These are phyloP conservation scores for Camponotus fellah DNA, from an alignment of 2,888 invertebrate genomes.

Conservation along the genomic window DNA sequence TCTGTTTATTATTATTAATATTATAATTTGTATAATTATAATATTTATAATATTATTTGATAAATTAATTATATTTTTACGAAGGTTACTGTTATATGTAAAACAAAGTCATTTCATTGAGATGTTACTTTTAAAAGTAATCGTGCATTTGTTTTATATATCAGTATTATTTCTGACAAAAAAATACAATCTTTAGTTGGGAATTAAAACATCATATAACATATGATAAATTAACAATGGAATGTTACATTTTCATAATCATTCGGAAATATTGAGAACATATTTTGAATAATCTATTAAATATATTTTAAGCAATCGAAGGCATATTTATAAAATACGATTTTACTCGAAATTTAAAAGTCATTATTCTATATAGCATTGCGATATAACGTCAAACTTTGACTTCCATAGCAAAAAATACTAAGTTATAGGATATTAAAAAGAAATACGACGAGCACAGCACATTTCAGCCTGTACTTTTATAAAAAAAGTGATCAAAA, in stretches of 20 bases:
- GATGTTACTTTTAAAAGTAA: not conserved
- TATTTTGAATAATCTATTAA: not conserved
- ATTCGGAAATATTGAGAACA: not conserved
- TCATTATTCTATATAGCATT: slow-evolving; percentile 68
- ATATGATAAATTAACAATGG: not conserved
- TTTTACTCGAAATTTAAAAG: not conserved
- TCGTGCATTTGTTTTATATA: not conserved
- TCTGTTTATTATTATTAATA: not conserved
- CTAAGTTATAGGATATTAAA: slow-evolving; percentile 71
- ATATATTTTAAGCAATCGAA: not conserved
- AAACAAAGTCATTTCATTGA: not conserved
- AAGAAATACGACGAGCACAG: slow-evolving; percentile 76
- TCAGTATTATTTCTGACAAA: not conserved
- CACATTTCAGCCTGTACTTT: slow-evolving; percentile 82
- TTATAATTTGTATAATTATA: not conserved
- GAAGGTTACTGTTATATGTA: not conserved
- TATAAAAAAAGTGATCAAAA: slow-evolving; percentile 76
- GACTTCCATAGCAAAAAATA: slow-evolving; percentile 78
- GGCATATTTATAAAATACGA: not conserved
- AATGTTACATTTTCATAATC: slow-evolving; percentile 4
- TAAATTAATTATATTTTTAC: not conserved
- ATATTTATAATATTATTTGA: not conserved
- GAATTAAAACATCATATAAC: not conserved
- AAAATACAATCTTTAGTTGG: not conserved
- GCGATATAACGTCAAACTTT: slow-evolving; percentile 72